Percentiles rank a stretch among this genome's conserved stretches.
phyloP scores from a whole-genome alignment of 2,113 vertebrate species.

The Galemys pyrenaicus region DNA sequence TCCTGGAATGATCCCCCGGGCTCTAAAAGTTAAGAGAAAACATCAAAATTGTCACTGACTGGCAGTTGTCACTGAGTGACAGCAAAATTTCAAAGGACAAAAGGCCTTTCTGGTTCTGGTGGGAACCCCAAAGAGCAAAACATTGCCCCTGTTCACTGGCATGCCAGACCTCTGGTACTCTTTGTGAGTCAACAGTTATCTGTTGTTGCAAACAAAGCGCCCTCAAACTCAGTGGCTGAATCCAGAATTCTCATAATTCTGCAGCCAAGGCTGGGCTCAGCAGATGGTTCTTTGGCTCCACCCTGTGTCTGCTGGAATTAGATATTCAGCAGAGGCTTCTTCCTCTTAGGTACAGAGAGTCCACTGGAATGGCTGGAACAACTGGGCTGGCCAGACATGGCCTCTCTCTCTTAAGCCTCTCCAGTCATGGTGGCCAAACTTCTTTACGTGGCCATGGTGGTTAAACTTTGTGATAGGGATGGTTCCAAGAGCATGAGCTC shows the following conservation, averaged over 20 bases:
- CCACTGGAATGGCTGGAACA: not conserved
- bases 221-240: not conserved
- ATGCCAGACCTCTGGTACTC: not conserved
- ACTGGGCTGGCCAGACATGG: not conserved
- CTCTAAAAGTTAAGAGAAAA: not conserved
- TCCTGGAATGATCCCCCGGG: not conserved
- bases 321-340: not conserved
- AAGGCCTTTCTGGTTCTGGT: too few relatives aligned
- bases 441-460: too few relatives aligned
- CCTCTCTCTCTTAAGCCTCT: not conserved
- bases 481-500: not conserved
- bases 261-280: not conserved
- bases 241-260: not conserved
- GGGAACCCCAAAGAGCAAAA: too few relatives aligned
- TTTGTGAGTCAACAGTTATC: not conserved
- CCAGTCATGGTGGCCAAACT: not conserved
- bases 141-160: not conserved
- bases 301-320: accelerated
- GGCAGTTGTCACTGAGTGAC: too few relatives aligned
- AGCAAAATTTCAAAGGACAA: too few relatives aligned
- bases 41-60: not conserved
- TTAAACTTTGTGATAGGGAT: not conserved
- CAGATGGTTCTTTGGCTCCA: not conserved
- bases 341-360: not conserved
- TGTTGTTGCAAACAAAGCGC: not conserved